Conservation (phyloP, 2,113 vertebrate genomes). For the Halichoerus grypus region DNA sequence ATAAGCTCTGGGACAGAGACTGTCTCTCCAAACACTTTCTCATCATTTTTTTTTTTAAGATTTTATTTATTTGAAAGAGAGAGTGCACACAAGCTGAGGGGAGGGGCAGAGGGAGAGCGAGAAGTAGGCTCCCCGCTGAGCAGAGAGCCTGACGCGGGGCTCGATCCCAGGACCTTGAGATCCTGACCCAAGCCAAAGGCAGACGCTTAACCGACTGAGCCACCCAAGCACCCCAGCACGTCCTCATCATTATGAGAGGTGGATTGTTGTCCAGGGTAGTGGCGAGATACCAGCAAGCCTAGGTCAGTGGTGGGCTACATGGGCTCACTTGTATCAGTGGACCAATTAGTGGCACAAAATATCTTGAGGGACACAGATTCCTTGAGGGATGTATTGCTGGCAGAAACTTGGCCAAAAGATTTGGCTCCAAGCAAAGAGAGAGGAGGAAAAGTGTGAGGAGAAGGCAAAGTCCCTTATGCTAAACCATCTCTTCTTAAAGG, state of each 20-base stretch:
- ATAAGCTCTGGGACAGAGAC: background rate
- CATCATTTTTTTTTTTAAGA: background rate
- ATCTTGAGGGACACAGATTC: background rate
- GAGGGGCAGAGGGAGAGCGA: background rate
- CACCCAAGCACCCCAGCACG: background rate
- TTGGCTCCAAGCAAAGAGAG: background rate
- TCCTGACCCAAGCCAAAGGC: background rate
- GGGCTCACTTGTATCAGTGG: background rate
- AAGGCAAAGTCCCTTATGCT: background rate
- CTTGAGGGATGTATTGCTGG: background rate
- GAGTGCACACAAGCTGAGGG: background rate
- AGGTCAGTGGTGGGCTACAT: background rate
- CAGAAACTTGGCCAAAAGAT: background rate
- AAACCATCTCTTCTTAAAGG: background rate
- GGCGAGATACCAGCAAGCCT: background rate
- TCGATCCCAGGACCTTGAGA: background rate
- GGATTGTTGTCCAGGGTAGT: background rate
- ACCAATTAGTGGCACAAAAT: background rate
- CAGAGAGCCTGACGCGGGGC: background rate
- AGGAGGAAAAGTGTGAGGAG: background rate
- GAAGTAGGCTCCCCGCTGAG: background rate
- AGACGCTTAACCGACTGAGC: background rate
- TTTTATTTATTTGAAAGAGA: background rate
- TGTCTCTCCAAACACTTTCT: background rate
- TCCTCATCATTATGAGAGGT: background rate